Evolutionary conservation across 2,888 invertebrate genomes (phyloP), one percentile per base, ranked within the genome.

Genomic region (Opisthograptis luteolata): DNA sequence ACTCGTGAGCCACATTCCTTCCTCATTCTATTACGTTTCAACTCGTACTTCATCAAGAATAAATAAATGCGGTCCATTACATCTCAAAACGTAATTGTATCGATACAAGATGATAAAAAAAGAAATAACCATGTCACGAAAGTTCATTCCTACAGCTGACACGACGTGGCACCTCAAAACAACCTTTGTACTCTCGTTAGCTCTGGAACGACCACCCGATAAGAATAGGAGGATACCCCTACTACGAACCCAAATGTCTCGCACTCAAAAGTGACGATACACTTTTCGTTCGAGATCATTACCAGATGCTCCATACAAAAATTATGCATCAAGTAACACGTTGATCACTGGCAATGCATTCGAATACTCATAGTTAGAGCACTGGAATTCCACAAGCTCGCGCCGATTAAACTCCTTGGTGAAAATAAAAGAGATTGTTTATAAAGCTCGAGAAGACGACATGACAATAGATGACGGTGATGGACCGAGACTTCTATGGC

Each of bases 371-470:
- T 51, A 34, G 62, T 62, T 60, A 39, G 53, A 48, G 41, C 68
- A 76, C 76, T 81, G 80, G 80, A 81, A 88, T 88, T 86, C 86
- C 81, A 79, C 78, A 70, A 86, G 82, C 83, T 81, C 81, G 82
- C 81, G 81, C 83, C 86, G 87, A 87, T 87, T 87, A 87, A 84
- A 87, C 83, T 84, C 71, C 76, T 86, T 83, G 84, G 83, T 87
- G 83, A 87, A 89, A 90, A 89, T 88, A 90, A 89, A 90, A 84
- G 82, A 89, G 83, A 86, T 86, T 88, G 87, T 87, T 87, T 88
- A 88, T 87, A 86, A 87, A 85, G 84, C 80, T 76, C 77, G 76
- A 82, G 88, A 84, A 86, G 85, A 83, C 80, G 83, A 86, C 90
- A 84, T 84, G 84, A 89, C 88, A 89, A 88, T 88, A 87, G 88